phyloP scores from a whole-genome alignment of 2,113 vertebrate species.

The Mustelus asterias region DNA sequence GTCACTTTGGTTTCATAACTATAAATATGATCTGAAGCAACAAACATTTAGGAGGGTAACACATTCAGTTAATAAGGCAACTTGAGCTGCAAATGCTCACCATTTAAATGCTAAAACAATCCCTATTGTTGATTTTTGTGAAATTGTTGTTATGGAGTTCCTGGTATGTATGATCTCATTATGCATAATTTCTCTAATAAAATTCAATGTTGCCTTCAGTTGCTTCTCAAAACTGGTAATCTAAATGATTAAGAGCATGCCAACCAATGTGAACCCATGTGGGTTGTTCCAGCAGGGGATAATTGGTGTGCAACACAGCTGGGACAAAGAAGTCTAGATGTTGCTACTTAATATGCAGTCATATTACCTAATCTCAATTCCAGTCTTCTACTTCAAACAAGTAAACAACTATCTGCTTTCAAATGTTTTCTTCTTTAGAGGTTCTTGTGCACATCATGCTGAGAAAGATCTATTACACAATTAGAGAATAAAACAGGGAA shows the following conservation, averaged over 20 bases:
- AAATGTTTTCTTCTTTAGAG: neutral
- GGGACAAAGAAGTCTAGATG: neutral
- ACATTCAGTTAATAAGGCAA: neutral
- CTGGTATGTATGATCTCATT: neutral
- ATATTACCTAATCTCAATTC: neutral
- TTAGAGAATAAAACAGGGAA: neutral
- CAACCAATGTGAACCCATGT: neutral
- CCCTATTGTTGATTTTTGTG: neutral
- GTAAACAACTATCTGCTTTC: neutral
- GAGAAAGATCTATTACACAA: neutral
- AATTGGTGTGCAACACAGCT: neutral
- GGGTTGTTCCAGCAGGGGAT: conserved; percentile 2
- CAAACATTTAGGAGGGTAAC: neutral
- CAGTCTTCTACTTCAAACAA: neutral
- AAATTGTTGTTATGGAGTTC: neutral
- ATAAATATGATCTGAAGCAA: neutral
- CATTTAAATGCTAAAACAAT: neutral
- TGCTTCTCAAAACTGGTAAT: neutral
- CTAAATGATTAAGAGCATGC: neutral
- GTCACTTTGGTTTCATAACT: neutral
- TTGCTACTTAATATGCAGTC: neutral
- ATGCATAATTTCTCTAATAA: neutral
- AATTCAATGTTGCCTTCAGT: neutral
- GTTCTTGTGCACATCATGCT: neutral
- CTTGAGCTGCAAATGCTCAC: neutral